Base-by-base conservation (phyloP, 2,888 invertebrate genomes). In the Marronus borbonicus region DNA sequence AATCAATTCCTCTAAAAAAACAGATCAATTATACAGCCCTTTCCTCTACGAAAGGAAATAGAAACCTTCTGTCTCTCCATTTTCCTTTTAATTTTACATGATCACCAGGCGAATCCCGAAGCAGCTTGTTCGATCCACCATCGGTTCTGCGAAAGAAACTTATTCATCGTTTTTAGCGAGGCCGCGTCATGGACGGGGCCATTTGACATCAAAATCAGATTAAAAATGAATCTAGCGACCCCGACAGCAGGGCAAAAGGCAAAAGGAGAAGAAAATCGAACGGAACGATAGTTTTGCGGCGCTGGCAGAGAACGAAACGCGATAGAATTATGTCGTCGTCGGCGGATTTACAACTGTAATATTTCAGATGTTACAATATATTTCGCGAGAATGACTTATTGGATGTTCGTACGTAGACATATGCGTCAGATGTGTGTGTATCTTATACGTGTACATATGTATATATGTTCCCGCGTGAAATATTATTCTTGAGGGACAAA, bases 351-450 rank as follows among this genome's bases (percentile, higher is more conserved):
- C 64, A 64, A 36, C 20, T 28, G 64, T 64, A 64, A 64, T 52
- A 69, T 69, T 28, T 69, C 69, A 69, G 14, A 69, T 31, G 69
- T 69, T 69, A 52, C 69, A 69, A 68, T 68, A 68, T 68, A 49
- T 68, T 49, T 68, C 49, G 44, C 68, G 68, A 49, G 44, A 83
- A 64, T 64, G 64, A 64, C 64, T 64, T 64, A 64, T 64, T 64
- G 64, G 64, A 64, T 36, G 36, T 64, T 44, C 44, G 44, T 44
- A 44, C 44, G 64, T 28, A 36, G 20, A 55, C 55, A 20, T 55
- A 55, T 55, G 55, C 20, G 55, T 55, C n/a, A 55, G 44, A 44
- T 12, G 44, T 44, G 44, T 44, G 44, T 44, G 31, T 36, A 44
- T 44, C 44, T 1, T 44, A 2, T 14, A 55, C 17, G 55, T 20